Base-by-base conservation (phyloP, 2,888 invertebrate genomes). In the Cataglyphis albicans region DNA sequence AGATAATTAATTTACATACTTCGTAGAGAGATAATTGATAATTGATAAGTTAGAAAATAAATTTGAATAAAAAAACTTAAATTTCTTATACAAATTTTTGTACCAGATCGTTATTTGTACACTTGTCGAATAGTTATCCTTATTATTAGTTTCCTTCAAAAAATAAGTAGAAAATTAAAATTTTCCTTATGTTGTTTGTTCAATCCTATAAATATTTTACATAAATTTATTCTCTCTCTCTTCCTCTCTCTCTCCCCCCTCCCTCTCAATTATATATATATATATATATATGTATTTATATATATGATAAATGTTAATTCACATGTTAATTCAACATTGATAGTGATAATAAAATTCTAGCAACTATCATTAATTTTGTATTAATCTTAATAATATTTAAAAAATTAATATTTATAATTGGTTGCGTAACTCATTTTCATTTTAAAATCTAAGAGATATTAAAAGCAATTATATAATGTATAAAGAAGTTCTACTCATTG, bases 401-500 rank as follows among this genome's bases (percentile, higher is more conserved):
- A 48, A 52, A 52, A 52, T n/a, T 1, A 52, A 48, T 18, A 48
- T 18, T 52, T 52, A 7, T 18, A 6, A n/a, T 1, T 48, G 6
- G 18, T 52, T 52, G 1, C n/a, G 7, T 52, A n/a, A 52, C 6
- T n/a, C n/a, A n/a, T 52, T 52, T 52, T 52, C 15, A 52, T 48
- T 18, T 48, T 48, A 6, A 3, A 44, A 48, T 48, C 48, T 48
- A 18, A 48, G 18, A 6, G n/a, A 48, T 18, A 18, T 52, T 52
- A 41, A 15, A 41, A 41, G 41, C 15, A 41, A 41, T 52, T 52
- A 52, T 52, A n/a, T 52, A 52, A 52, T 52, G n/a, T 52, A 15
- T 59, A 21, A 52, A 65, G 25, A 65, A 65, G 65, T 25, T 41
- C 25, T 41, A 65, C 25, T 65, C 41, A 41, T 65, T 65, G 3